Conservation (phyloP, 1,140 invertebrate genomes). For the Philopotamus ludificatus region DNA sequence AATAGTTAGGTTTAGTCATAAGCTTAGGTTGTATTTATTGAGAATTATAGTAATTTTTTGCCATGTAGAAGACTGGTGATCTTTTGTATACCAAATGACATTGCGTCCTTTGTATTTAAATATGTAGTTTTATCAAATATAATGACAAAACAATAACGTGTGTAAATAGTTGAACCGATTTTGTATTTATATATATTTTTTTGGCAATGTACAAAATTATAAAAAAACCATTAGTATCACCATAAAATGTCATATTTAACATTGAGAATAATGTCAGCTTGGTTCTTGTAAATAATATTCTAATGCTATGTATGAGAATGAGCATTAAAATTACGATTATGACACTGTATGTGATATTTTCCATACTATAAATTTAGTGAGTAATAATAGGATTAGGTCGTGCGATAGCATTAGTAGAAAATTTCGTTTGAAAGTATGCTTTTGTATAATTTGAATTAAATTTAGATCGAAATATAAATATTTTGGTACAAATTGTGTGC, state of each 20-base stretch:
- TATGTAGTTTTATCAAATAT: too few relatives aligned
- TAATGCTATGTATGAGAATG: too few relatives aligned
- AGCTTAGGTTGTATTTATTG: background rate
- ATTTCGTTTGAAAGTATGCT: too few relatives aligned
- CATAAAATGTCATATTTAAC: background rate
- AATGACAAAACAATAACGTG: background rate
- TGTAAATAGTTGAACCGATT: background rate
- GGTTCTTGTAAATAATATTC: too few relatives aligned
- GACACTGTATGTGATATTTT: conserved; percentile 28
- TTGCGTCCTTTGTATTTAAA: conserved; percentile 15
- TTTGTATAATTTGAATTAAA: conserved; percentile 2
- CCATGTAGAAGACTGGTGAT: conserved; percentile 35
- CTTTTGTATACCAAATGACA: conserved; percentile 34
- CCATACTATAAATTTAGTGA: conserved; percentile 12
- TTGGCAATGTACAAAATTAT: background rate
- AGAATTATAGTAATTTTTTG: conserved; percentile 5
- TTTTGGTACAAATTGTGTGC: conserved; percentile 3
- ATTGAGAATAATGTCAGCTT: background rate
- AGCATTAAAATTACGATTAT: too few relatives aligned
- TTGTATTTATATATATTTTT: background rate
- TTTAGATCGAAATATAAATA: background rate
- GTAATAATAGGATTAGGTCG: background rate
- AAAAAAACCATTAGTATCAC: too few relatives aligned
- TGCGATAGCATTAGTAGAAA: too few relatives aligned
- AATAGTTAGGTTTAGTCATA: too few relatives aligned